Percentiles rank a stretch among this genome's conserved stretches.
Conservation (phyloP, 2,888 invertebrate species). For the Gryllus longicercus region DNA sequence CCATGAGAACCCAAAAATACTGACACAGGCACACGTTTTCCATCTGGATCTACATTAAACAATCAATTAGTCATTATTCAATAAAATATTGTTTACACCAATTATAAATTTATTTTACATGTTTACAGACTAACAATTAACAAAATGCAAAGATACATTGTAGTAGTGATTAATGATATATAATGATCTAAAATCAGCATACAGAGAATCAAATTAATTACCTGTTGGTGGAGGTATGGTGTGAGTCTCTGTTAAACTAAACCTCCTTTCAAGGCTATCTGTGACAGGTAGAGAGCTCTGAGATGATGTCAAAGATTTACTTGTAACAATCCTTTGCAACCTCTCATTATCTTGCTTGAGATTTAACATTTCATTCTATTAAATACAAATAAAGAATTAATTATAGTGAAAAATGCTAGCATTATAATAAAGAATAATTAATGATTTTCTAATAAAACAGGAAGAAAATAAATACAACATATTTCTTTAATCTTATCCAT, state of each 20-base stretch:
- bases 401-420: not conserved
- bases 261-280: slow-evolving; percentile 48
- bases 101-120: too few relatives aligned
- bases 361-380: slow-evolving; percentile 91
- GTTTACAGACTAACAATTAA: too few relatives aligned
- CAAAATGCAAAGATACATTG: too few relatives aligned
- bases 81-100: too few relatives aligned
- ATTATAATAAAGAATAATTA: too few relatives aligned
- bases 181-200: too few relatives aligned
- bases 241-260: slow-evolving; percentile 46
- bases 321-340: slow-evolving; percentile 77
- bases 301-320: slow-evolving; percentile 54
- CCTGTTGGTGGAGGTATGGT: slow-evolving; percentile 27
- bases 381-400: slow-evolving; percentile 39
- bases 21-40: slow-evolving; percentile 82
- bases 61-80: not conserved
- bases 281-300: slow-evolving; percentile 50
- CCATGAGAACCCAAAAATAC: slow-evolving; percentile 83
- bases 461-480: too few relatives aligned
- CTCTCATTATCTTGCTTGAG: slow-evolving; percentile 96
- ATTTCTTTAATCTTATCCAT: too few relatives aligned
- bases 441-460: too few relatives aligned
- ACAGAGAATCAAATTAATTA: not conserved
- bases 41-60: slow-evolving; percentile 59
- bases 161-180: too few relatives aligned